A percentile compares a stretch with the other conserved stretches of the same genome.
phyloP scores from a whole-genome alignment of 1,140 invertebrate species.

The Bombyx mandarina region DNA sequence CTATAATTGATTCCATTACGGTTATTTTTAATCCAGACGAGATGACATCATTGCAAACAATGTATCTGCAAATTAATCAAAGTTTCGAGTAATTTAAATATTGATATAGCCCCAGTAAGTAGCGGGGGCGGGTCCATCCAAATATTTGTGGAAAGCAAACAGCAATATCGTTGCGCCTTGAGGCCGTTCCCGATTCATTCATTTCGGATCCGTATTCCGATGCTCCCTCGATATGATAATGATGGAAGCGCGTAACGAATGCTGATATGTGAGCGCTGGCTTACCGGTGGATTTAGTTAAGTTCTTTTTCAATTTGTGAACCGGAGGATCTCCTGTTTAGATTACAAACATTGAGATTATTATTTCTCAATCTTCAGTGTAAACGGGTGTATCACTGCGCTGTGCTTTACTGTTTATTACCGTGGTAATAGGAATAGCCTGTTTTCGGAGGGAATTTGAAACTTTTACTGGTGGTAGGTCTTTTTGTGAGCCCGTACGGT shows the following conservation, averaged over 20 bases:
- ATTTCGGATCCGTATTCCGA: constrained; percentile 27
- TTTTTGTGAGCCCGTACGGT: not conserved
- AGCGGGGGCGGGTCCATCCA: constrained; percentile 41
- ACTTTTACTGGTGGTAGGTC: no score
- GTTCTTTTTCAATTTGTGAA: constrained; percentile 14
- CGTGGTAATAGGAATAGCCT: no score
- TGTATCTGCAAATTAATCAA: constrained; percentile 66
- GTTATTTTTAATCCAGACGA: constrained; percentile 19
- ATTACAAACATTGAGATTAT: not conserved
- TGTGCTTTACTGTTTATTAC: no score
- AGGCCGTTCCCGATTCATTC: constrained; percentile 33
- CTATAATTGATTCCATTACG: no score
- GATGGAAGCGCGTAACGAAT: constrained; percentile 32
- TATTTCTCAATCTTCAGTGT: not conserved
- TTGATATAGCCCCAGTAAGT: constrained; percentile 68
- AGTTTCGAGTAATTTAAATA: constrained; percentile 68
- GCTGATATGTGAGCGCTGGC: constrained; percentile 35
- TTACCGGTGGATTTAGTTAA: constrained; percentile 16
- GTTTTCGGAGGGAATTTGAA: no score
- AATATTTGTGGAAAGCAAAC: constrained; percentile 57
- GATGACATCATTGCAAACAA: constrained; percentile 60
- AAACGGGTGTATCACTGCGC: no score
- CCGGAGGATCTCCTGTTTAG: not conserved
- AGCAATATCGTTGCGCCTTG: constrained; percentile 62
- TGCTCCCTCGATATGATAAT: constrained; percentile 52